These are phyloP conservation scores for Lonchura striata DNA, from an alignment of 2,113 vertebrate genomes.

Conservation along the genomic window DNA sequence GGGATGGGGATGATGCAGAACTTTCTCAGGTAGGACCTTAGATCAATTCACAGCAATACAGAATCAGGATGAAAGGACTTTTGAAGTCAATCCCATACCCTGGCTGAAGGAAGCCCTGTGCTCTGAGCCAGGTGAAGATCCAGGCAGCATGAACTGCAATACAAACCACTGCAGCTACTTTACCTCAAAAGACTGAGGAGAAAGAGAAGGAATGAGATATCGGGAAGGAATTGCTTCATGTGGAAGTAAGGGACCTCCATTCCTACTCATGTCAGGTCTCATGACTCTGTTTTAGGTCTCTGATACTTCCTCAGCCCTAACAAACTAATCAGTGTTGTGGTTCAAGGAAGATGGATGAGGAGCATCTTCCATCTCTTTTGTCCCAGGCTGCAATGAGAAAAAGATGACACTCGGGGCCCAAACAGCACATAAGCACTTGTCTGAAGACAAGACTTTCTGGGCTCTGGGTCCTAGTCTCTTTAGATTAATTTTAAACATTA, in stretches of 20 bases:
- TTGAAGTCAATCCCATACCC: neutral
- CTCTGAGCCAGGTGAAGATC: neutral
- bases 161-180: neutral
- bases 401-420: rapidly evolving
- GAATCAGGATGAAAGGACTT: neutral
- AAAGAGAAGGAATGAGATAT: neutral
- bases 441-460: neutral
- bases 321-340: neutral
- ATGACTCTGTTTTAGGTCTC: neutral
- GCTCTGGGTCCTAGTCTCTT: neutral
- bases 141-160: neutral
- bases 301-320: neutral
- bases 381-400: neutral
- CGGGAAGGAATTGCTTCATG: neutral
- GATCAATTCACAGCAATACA: neutral
- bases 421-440: neutral
- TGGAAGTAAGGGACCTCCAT: neutral
- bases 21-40: neutral
- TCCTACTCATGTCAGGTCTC: neutral
- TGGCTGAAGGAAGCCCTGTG: neutral
- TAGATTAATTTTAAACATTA: neutral
- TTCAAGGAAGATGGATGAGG: neutral
- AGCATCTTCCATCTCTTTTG: neutral
- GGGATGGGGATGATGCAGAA: neutral
- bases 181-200: neutral